Conservation (phyloP, 2,888 invertebrate species). For the Callosobruchus maculatus region DNA sequence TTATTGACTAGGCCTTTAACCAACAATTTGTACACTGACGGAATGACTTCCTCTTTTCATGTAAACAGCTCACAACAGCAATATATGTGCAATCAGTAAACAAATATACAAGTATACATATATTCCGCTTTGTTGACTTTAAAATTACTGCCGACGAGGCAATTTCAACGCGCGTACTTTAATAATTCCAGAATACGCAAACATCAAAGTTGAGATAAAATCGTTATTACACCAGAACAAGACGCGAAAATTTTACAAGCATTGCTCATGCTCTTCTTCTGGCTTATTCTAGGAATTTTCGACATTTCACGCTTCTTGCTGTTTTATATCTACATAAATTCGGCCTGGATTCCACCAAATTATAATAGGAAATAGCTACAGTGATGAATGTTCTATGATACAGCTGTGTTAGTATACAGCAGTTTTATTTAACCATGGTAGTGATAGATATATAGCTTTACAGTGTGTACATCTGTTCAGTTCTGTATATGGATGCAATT, state of each 20-base stretch:
- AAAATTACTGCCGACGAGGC: neutral
- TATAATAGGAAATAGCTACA: neutral
- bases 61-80: neutral
- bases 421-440: neutral
- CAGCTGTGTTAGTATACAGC: neutral
- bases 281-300: neutral
- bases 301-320: neutral
- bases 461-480: too few relatives aligned
- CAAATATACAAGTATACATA: neutral
- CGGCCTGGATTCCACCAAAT: neutral
- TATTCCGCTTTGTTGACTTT: neutral
- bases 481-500: neutral
- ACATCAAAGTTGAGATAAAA: neutral
- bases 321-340: neutral
- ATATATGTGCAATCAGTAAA: neutral
- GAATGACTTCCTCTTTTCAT: neutral
- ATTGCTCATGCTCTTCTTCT: neutral
- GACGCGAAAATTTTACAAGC: neutral
- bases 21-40: neutral
- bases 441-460: neutral
- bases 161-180: neutral
- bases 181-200: neutral
- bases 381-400: neutral
- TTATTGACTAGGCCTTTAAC: neutral
- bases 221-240: neutral